Evolutionary conservation across 1,140 invertebrate genomes (phyloP), one percentile per base, ranked within the genome.

Genomic region (Drosophila novamexicana): DNA sequence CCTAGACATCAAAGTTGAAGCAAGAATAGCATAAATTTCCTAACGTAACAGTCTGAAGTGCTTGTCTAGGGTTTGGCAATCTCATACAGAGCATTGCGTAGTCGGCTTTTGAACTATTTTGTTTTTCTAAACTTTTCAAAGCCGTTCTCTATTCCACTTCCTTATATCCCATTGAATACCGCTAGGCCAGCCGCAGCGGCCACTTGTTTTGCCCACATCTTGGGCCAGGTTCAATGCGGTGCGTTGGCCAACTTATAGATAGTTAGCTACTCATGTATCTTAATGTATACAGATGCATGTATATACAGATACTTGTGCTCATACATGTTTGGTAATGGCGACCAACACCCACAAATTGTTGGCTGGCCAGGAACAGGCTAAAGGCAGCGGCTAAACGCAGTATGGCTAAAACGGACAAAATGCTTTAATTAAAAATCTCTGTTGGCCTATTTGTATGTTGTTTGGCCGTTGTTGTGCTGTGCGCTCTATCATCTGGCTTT

Each of bases 391-490:
- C 56, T 29, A 29, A 29, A 29, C 4, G 3, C 22, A 29, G 4
- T 4, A 29, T 29, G 22, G 22, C 45, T 45, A 59, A 75, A 64
- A 70, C 54, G 47, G 68, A 81, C 74, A 81, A 86, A 59, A 85
- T 86, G 83, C 83, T 86, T 86, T 86, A 86, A 86, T 86, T 86
- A 86, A 86, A 86, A 86, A 88, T 61, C 58, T 83, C 68, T 77
- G 75, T 88, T 82, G 71, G 83, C 83, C 83, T 86, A 83, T 88
- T 77, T 82, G 70, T 36, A 49, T 39, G 44, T 18, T 47, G 44
- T 54, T 42, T 32, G 42, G 34, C 37, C 36, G 52, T 18, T 3
- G 58, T 22, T 37, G 62, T 45, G 58, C 50, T 47, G 49, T 54
- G 42, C 53, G 39, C 58, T 49, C 32, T 44, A 29, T 47, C 40